phyloP scores from a whole-genome alignment of 2,797 vertebrate genomes.

The Thalassophryne amazonica region DNA sequence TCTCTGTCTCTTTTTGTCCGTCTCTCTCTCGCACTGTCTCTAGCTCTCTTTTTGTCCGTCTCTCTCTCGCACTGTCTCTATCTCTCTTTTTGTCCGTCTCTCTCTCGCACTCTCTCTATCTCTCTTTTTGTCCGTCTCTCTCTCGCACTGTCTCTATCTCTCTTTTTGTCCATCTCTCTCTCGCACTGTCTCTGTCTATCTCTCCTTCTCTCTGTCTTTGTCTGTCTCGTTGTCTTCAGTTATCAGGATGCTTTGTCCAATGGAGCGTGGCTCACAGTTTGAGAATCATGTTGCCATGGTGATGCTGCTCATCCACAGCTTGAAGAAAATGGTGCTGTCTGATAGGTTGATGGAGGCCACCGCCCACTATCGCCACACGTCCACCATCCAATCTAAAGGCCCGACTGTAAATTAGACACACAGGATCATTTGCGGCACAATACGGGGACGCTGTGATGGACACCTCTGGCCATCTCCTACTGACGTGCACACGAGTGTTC shows the following conservation, averaged over 20 bases:
- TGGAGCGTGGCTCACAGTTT: slow-evolving; percentile 39
- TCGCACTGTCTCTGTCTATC: background rate
- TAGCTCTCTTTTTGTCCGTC: too few relatives aligned
- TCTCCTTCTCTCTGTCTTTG: too few relatives aligned
- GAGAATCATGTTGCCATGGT: slow-evolving; percentile 57
- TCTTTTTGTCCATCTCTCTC: too few relatives aligned
- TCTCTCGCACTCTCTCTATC: too few relatives aligned
- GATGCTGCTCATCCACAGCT: slow-evolving; percentile 38
- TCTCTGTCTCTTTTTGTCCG: too few relatives aligned
- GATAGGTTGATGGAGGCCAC: slow-evolving; percentile 39
- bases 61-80: too few relatives aligned
- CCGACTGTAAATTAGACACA: slow-evolving; percentile 31
- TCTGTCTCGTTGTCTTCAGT: slow-evolving; percentile 31
- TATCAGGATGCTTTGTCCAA: slow-evolving; percentile 49
- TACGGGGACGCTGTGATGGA: slow-evolving; percentile 29
- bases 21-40: too few relatives aligned
- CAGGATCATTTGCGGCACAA: slow-evolving; percentile 42
- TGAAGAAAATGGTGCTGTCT: slow-evolving; percentile 5
- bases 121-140: too few relatives aligned
- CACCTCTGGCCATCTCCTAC: slow-evolving; percentile 27
- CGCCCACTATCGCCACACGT: slow-evolving; percentile 39
- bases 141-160: too few relatives aligned
- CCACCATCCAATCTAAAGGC: slow-evolving; percentile 12
- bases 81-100: too few relatives aligned
- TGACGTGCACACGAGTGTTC: too few relatives aligned